Conservation (phyloP, 2,797 vertebrate genomes). For the Notoglanidium macrostoma region DNA sequence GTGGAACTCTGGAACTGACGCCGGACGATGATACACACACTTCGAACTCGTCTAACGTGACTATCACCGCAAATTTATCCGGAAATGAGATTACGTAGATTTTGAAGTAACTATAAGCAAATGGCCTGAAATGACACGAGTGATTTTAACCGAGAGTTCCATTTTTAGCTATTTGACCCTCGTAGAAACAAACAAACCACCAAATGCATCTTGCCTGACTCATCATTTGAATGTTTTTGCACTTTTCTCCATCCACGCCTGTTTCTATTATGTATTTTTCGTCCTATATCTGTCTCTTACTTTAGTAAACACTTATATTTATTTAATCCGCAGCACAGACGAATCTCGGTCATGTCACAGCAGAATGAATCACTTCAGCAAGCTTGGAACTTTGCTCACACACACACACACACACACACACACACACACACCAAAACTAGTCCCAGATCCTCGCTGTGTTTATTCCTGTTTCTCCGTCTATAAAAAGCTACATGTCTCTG, state of each 20-base stretch:
- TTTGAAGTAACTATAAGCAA: neutral
- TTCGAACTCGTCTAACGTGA: neutral
- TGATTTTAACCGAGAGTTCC: neutral
- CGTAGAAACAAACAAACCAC: neutral
- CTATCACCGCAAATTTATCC: neutral
- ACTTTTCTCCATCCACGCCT: neutral
- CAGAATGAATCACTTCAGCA: neutral
- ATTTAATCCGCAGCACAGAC: neutral
- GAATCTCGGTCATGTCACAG: neutral
- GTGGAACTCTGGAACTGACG: neutral
- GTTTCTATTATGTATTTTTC: neutral
- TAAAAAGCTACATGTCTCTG: neutral
- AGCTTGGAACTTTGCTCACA: constrained; percentile 7
- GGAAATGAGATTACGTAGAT: neutral
- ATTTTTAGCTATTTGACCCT: neutral
- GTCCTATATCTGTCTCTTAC: neutral
- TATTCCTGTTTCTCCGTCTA: neutral
- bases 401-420: constrained; percentile 11
- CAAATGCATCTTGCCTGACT: neutral
- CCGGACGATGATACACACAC: neutral
- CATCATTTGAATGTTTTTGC: neutral
- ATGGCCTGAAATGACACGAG: neutral
- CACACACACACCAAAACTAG: neutral
- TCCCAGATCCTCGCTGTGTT: neutral
- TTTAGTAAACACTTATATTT: neutral